Evolutionary conservation across 30 jellyfish, hydroid and myxozoan genomes (phyloP), one percentile per base, ranked within the genome.

Genomic region (Sanderia malayensis): DNA sequence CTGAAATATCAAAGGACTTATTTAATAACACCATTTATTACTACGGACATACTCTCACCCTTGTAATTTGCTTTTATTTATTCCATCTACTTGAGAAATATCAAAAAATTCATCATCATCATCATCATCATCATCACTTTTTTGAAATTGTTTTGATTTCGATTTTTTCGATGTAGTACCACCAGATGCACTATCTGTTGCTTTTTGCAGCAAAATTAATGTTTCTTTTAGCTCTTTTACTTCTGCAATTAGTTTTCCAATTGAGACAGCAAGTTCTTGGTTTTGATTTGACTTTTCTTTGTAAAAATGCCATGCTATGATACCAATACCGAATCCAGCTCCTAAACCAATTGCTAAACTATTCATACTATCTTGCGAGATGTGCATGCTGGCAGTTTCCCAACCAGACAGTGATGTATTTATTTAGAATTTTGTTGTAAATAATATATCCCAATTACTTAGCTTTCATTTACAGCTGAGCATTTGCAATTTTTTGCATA

Each of bases 61-160:
- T n/a, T n/a, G n/a, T n/a, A n/a, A n/a, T n/a, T n/a, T n/a, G n/a
- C n/a, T n/a, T n/a, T n/a, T n/a, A n/a, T n/a, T n/a, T n/a, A n/a
- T n/a, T n/a, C n/a, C n/a, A n/a, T n/a, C n/a, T n/a, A n/a, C n/a
- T n/a, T n/a, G n/a, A n/a, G n/a, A n/a, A n/a, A n/a, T n/a, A n/a
- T n/a, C n/a, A 95, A 73, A 72, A 61, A 64, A 87, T 24, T 80
- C 95, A 73, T 87, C 96, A 46, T 67, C 84, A 18, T 79, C 89
- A 33, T 83, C 95, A 22, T 70, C 83, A n/a, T 85, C 84, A 8
- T 44, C 84, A 22, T 30, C 61, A 28, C 31, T 55, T 29, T 47
- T 26, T 2, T 17, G 30, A 17, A 15, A 3, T 61, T 61, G 83
- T 8, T 45, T 58, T n/a, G 10, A 37, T 44, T 27, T 25, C 27